Base-by-base conservation (phyloP, 2,888 invertebrate species). In the Cheilosia variabilis region DNA sequence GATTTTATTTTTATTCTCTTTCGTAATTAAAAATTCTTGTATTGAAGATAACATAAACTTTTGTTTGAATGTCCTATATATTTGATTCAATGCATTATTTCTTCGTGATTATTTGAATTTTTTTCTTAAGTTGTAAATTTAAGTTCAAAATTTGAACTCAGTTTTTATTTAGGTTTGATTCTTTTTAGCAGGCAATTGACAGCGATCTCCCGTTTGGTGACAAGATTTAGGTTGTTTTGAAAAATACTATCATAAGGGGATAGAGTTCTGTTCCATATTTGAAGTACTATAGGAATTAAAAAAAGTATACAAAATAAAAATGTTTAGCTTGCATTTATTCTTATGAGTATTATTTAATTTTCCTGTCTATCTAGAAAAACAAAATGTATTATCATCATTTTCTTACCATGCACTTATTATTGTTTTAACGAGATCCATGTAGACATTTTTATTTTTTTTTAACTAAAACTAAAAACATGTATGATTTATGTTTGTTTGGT, bases 361-460 rank as follows among this genome's bases (percentile, higher is more conserved):
- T 27, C 15, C 27, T 63, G n/a, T 45, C 43, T 65, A 7, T 17
- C 13, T 52, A 63, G 69, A 43, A 17, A 62, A 27, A n/a, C n/a
- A 60, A n/a, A 50, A 41, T 66, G 31, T 43, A 71, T 55, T 60
- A 55, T 81, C 71, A 77, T 86, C 73, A 86, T 72, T 53, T 86
- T 77, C 58, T 72, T 63, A 73, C 71, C 87, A 87, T 87, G 71
- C 79, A 80, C 75, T 87, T 79, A 80, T 77, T 72, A 66, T 69
- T 87, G 82, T 71, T 84, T 88, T 87, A 88, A 89, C 90, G 92
- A 91, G 92, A 92, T 92, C 92, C 92, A 91, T 91, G 89, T 90
- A 91, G 91, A 91, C 91, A 91, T 91, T 91, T 91, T 89, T 83
- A 45, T 7, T 91, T 91, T 91, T 89, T 83, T 50, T 7, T 45